phyloP scores from a whole-genome alignment of 2,797 vertebrate genomes.

The Hippocampus kuda region DNA sequence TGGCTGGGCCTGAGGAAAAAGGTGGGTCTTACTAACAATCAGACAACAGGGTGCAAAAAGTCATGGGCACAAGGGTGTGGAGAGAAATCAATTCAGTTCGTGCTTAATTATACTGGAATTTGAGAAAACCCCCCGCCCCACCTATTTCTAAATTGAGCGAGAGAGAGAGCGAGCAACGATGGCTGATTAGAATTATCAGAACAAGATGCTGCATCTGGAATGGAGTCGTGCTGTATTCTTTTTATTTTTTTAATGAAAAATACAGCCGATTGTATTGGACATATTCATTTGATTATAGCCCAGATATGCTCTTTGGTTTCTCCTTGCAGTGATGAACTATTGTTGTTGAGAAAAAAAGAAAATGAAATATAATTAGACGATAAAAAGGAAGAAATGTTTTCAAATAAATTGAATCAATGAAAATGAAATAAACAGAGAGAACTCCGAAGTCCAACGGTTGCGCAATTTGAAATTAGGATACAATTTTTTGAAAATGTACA shows the following conservation, averaged over 20 bases:
- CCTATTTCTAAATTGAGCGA: constrained; percentile 41
- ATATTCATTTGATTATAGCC: constrained; percentile 48
- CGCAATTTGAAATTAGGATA: neutral
- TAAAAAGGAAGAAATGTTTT: constrained; percentile 8
- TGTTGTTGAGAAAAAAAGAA: neutral
- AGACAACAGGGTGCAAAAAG: neutral
- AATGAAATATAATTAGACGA: neutral
- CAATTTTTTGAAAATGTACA: neutral
- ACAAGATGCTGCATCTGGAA: constrained; percentile 53
- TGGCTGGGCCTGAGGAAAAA: neutral
- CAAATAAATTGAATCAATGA: constrained; percentile 7
- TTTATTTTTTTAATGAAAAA: constrained; percentile 28
- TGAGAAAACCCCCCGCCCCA: neutral
- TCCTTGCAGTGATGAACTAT: constrained; percentile 26
- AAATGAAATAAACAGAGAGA: constrained; percentile 17
- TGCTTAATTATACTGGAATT: neutral
- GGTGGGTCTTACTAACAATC: neutral
- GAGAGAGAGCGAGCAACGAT: constrained; percentile 26
- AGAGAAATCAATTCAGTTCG: neutral
- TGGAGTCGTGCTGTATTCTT: constrained; percentile 36
- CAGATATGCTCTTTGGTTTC: constrained; percentile 44
- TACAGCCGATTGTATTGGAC: constrained; percentile 42
- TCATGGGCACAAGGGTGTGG: neutral
- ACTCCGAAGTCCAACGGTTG: neutral
- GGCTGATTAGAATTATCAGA: constrained; percentile 49